phyloP scores from a whole-genome alignment of 2,888 invertebrate species.

The Limnephilus marmoratus region DNA sequence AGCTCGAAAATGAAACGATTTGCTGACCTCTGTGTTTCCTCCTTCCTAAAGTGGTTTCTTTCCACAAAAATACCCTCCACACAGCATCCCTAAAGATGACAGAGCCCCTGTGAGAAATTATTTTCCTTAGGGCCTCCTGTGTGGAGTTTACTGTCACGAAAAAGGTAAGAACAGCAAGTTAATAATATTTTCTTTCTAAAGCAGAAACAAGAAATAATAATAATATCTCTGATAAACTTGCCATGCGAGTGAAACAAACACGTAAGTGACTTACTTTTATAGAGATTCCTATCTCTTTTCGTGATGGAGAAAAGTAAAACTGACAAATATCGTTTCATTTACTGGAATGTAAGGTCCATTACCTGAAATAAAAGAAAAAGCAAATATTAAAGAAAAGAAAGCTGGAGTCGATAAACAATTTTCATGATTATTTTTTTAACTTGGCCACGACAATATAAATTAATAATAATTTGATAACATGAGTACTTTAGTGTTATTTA shows the following conservation, averaged over 20 bases:
- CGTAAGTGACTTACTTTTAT: neutral
- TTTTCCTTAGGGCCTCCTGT: too few relatives aligned
- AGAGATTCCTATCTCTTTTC: neutral
- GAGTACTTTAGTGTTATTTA: too few relatives aligned
- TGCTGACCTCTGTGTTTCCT: too few relatives aligned
- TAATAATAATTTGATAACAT: neutral
- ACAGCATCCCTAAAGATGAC: too few relatives aligned
- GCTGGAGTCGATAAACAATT: neutral
- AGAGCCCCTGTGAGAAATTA: too few relatives aligned
- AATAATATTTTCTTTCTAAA: neutral
- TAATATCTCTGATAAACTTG: neutral
- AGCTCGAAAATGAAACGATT: too few relatives aligned
- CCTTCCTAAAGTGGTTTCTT: too few relatives aligned
- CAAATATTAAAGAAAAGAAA: neutral
- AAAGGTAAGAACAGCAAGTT: too few relatives aligned
- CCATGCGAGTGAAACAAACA: neutral
- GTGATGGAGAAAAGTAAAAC: neutral
- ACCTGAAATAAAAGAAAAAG: neutral
- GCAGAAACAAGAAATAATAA: neutral
- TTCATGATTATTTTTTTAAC: neutral
- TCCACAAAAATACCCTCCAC: too few relatives aligned
- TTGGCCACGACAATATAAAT: neutral
- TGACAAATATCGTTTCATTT: neutral
- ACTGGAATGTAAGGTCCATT: neutral
- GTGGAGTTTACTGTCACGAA: too few relatives aligned